A percentile compares a stretch with the other conserved stretches of the same genome.
Evolutionary conservation across 2,113 vertebrate genomes (phyloP).

Genomic region (Turdus rufiventris): DNA sequence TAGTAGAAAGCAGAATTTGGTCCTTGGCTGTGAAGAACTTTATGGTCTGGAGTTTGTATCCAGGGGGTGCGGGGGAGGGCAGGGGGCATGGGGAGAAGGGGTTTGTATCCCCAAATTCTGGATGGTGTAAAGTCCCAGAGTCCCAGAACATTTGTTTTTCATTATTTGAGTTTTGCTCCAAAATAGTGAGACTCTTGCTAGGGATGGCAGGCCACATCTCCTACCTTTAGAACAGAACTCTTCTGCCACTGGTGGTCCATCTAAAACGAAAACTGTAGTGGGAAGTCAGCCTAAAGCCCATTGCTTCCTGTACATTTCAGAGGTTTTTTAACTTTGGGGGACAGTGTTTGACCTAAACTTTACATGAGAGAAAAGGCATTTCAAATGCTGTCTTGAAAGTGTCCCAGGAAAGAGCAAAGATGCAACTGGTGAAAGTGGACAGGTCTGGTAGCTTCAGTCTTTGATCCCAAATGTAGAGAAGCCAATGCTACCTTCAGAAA

Average conservation of each 20-base stretch:
- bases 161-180: neutral
- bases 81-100: no score
- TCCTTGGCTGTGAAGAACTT: neutral
- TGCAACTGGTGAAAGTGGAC: neutral
- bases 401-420: neutral
- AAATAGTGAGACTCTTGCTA: neutral
- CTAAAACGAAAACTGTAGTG: neutral
- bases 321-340: neutral
- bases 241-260: neutral
- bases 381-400: neutral
- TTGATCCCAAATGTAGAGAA: neutral
- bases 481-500: neutral
- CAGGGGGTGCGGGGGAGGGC: neutral
- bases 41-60: neutral
- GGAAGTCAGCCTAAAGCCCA: neutral
- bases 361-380: neutral
- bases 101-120: neutral
- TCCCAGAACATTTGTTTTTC: neutral
- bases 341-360: neutral
- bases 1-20: neutral
- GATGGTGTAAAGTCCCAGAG: neutral
- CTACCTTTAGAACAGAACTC: neutral
- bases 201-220: neutral
- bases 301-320: neutral
- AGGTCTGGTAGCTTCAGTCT: neutral